Conservation (phyloP, 2,888 invertebrate genomes). For the Orthosia gracilis region DNA sequence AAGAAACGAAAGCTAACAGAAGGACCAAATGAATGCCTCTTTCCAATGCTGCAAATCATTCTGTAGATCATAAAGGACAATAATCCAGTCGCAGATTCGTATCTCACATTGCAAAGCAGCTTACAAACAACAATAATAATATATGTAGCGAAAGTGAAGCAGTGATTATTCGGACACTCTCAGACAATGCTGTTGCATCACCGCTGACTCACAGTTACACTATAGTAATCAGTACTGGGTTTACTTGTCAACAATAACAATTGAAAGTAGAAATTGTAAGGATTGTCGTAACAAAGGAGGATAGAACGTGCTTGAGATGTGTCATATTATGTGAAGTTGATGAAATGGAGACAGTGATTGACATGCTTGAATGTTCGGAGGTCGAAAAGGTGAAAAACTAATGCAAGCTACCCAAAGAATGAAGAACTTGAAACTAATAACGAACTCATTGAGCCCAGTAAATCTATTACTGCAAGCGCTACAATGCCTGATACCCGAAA, state of each 20-base stretch:
- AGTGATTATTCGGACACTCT: constrained; percentile 53
- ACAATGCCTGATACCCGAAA: not conserved
- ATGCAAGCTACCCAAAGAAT: not conserved
- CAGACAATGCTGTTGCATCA: constrained; percentile 63
- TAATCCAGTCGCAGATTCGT: constrained; percentile 36
- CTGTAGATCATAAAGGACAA: not conserved
- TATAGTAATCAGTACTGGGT: constrained; percentile 35
- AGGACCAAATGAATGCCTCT: not conserved
- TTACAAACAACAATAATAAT: constrained; percentile 51
- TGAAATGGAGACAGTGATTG: not conserved
- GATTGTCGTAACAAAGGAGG: constrained; percentile 34
- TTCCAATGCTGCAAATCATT: not conserved
- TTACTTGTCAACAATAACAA: constrained; percentile 42
- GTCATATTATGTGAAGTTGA: constrained; percentile 4
- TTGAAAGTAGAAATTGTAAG: constrained; percentile 47
- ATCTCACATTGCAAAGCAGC: constrained; percentile 8
- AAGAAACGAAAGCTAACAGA: too few relatives aligned
- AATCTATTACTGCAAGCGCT: not conserved
- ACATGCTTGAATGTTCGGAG: not conserved
- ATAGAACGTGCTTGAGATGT: not conserved
- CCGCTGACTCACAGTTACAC: constrained; percentile 35
- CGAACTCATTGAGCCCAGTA: not conserved
- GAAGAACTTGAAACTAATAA: too few relatives aligned
- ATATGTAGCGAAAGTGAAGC: constrained; percentile 67
- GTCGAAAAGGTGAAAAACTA: not conserved